Conservation (phyloP, 2,888 invertebrate species). For the Antheraea yamamai region DNA sequence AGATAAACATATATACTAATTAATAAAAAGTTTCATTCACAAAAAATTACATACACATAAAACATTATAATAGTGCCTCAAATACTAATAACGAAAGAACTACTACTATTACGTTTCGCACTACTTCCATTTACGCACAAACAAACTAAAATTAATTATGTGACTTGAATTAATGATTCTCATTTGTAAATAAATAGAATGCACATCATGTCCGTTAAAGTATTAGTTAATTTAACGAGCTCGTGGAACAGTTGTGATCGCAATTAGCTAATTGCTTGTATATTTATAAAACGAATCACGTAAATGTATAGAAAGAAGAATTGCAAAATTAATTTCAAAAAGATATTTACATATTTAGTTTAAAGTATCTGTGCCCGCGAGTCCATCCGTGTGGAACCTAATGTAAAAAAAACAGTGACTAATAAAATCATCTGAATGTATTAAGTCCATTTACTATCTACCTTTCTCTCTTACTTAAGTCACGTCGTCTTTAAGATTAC, state of each 20-base stretch:
- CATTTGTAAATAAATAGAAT: neutral
- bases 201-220: neutral
- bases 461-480: too few relatives aligned
- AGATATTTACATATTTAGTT: neutral
- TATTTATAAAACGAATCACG: neutral
- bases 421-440: too few relatives aligned
- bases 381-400: too few relatives aligned
- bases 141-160: neutral
- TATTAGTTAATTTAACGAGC: neutral
- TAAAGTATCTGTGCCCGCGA: too few relatives aligned
- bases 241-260: neutral
- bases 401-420: too few relatives aligned
- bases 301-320: neutral
- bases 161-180: conserved; percentile 7
- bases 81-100: neutral
- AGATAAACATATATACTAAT: too few relatives aligned
- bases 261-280: neutral
- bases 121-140: neutral
- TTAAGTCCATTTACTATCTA: too few relatives aligned
- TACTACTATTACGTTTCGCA: neutral
- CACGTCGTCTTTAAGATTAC: too few relatives aligned
- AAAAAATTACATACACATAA: too few relatives aligned
- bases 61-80: neutral
- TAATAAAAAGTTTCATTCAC: too few relatives aligned
- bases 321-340: neutral